Percentiles rank a stretch among this genome's conserved stretches.
These are phyloP conservation scores for Strix uralensis DNA, from an alignment of 2,113 vertebrate species.

Conservation along the genomic window DNA sequence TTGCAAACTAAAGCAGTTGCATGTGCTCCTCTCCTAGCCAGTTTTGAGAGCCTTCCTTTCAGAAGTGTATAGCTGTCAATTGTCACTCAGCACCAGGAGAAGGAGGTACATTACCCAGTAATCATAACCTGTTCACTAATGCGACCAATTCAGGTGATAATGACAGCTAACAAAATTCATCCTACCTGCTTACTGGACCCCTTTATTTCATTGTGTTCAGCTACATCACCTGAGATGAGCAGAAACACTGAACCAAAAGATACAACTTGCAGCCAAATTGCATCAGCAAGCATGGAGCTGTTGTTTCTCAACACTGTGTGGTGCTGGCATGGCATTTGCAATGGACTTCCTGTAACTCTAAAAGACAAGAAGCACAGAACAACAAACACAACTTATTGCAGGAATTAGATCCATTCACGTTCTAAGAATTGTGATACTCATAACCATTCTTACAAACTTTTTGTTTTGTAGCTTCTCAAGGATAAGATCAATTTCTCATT, in stretches of 20 bases:
- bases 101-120: not conserved
- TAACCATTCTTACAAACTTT: not conserved
- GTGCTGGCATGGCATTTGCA: not conserved
- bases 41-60: not conserved
- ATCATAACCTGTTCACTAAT: not conserved
- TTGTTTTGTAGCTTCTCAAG: not conserved
- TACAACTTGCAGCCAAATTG: not conserved
- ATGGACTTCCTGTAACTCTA: not conserved
- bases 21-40: not conserved
- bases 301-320: fast-evolving
- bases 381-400: not conserved
- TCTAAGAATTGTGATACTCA: not conserved
- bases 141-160: not conserved
- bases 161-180: not conserved
- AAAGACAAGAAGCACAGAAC: not conserved
- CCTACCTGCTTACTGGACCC: not conserved
- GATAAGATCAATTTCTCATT: not conserved
- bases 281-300: fast-evolving
- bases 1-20: not conserved
- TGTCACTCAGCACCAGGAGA: not conserved
- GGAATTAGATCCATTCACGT: not conserved
- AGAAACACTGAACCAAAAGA: not conserved
- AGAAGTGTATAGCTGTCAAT: not conserved
- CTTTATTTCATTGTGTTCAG: not conserved
- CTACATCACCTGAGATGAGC: not conserved